These are phyloP conservation scores for Epistrophe eligans DNA, from an alignment of 2,888 invertebrate genomes.

Conservation along the genomic window DNA sequence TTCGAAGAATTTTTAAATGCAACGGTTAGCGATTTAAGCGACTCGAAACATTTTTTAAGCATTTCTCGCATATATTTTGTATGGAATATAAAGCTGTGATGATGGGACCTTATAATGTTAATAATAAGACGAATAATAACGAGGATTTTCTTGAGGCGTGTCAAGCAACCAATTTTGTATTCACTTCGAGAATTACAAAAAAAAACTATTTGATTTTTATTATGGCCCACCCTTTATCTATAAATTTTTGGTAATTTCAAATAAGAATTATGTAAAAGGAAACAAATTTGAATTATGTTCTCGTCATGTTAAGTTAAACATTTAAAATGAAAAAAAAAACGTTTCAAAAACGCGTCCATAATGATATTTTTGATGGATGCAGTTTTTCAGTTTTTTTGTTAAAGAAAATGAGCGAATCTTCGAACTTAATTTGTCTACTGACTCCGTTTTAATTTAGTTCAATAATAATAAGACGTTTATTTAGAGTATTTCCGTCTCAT, in stretches of 20 bases:
- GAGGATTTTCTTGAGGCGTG: background rate
- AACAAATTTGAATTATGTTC: slow-evolving; percentile 7
- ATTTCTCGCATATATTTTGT: too few relatives aligned
- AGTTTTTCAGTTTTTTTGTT: background rate
- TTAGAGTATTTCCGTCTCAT: slow-evolving; percentile 19
- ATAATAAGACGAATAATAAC: background rate
- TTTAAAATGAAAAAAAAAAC: background rate
- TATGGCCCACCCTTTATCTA: background rate
- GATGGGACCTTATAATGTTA: background rate
- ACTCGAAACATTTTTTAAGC: too few relatives aligned
- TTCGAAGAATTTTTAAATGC: too few relatives aligned
- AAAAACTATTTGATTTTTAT: background rate
- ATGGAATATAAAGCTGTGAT: background rate
- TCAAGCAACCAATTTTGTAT: background rate
- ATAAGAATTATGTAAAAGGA: background rate
- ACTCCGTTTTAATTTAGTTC: background rate
- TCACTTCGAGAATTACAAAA: background rate
- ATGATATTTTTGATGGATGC: background rate
- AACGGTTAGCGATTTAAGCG: too few relatives aligned
- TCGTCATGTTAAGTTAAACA: slow-evolving; percentile 7
- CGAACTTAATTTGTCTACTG: background rate
- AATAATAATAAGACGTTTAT: background rate
- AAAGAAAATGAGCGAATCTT: background rate
- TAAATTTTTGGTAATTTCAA: background rate
- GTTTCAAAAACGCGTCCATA: background rate